Base-by-base conservation (phyloP, 2,888 invertebrate genomes). In the Pediacus dermestoides region DNA sequence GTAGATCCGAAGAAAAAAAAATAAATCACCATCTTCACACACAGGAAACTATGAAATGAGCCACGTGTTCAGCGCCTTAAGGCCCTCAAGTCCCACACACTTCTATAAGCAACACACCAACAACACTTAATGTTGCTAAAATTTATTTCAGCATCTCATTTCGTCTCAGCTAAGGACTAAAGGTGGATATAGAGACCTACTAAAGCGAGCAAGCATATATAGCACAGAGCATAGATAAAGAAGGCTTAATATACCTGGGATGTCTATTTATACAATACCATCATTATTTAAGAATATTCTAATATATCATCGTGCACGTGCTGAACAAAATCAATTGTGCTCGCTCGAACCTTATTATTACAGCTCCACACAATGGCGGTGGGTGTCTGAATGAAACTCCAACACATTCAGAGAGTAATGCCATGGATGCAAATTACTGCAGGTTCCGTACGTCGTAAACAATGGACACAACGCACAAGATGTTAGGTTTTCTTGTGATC, bases 221-320 rank as follows among this genome's bases (percentile, higher is more conserved):
- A n/a, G n/a, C n/a, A n/a, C n/a, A n/a, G n/a, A n/a, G n/a, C 39
- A 39, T 36, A 34, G 39, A 30, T 31, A 16, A 32, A 39, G 34
- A 39, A 34, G 37, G 28, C 34, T 46, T 39, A 40, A 39, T 44
- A 39, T 34, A n/a, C n/a, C n/a, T n/a, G n/a, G n/a, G n/a, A 32
- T 28, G 53, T 50, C 53, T 57, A 50, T 55, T 55, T 58, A 58
- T 58, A 58, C 60, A 60, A 64, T 64, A 58, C 61, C 57, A 57
- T 63, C 64, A 65, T 66, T 66, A 65, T 64, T 66, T 63, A 62
- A 61, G 61, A 53, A 58, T 64, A 63, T 64, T 66, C 63, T 66
- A 64, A 66, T 66, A 64, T 61, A 65, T 65, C 65, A 66, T 63
- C 61, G 58, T 63, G 63, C 66, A 66, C 66, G 66, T 66, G 66